Percentiles rank a stretch among this genome's conserved stretches.
Conservation (phyloP, 1,140 invertebrate genomes). For the Gryllus bimaculatus region DNA sequence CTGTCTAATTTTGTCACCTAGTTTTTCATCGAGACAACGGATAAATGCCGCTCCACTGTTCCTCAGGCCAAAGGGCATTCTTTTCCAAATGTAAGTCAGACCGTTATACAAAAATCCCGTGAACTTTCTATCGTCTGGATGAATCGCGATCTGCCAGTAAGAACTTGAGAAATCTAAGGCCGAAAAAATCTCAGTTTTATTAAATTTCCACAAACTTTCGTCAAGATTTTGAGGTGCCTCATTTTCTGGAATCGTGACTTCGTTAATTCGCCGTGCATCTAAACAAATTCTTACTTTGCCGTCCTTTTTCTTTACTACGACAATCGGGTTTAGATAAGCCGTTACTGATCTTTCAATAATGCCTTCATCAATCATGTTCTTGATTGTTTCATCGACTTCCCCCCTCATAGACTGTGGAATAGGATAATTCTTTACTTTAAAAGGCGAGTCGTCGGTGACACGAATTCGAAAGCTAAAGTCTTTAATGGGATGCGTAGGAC, state of each 20-base stretch:
- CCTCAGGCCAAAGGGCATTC: background rate
- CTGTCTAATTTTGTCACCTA: background rate
- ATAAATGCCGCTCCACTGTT: background rate
- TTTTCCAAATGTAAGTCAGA: background rate
- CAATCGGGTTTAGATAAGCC: background rate
- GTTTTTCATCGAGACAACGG: background rate
- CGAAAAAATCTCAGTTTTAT: background rate
- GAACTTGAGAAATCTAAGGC: background rate
- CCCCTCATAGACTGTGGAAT: background rate
- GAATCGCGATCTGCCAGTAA: background rate
- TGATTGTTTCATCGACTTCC: background rate
- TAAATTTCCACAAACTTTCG: background rate
- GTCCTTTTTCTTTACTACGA: background rate
- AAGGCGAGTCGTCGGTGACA: background rate
- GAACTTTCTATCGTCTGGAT: background rate
- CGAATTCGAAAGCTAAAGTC: background rate
- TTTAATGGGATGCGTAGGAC: background rate
- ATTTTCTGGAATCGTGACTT: background rate
- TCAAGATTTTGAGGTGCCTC: background rate
- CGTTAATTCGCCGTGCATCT: background rate
- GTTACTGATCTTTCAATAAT: background rate
- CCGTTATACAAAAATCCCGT: background rate
- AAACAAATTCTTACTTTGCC: background rate
- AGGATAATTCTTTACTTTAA: background rate
- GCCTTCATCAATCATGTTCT: background rate